Percentiles rank a stretch among this genome's conserved stretches.
phyloP scores from a whole-genome alignment of 2,113 vertebrate species.

The Panthera tigris region DNA sequence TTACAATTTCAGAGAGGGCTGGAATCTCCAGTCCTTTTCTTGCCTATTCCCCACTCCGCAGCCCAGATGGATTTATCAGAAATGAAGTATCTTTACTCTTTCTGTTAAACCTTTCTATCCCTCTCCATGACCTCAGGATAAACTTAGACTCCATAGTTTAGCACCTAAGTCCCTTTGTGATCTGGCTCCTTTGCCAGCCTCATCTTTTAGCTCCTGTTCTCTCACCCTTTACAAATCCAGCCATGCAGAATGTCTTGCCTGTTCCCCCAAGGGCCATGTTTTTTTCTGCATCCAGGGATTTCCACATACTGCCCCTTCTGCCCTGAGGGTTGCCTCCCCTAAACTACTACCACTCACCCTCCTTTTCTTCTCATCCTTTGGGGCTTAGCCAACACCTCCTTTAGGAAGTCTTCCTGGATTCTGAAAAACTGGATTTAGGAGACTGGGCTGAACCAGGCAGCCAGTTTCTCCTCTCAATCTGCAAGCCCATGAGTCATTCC shows the following conservation, averaged over 20 bases:
- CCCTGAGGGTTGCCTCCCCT: background rate
- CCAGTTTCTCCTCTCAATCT: background rate
- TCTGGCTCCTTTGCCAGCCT: background rate
- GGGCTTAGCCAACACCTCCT: background rate
- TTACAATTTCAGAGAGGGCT: background rate
- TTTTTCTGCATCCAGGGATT: background rate
- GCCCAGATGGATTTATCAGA: background rate
- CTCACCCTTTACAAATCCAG: background rate
- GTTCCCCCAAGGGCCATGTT: background rate
- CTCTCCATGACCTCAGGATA: background rate
- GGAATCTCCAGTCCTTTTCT: background rate
- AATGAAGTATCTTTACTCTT: background rate
- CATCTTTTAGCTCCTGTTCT: background rate
- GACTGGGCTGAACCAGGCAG: background rate
- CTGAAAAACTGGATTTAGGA: background rate
- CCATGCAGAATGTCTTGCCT: background rate
- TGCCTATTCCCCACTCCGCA: background rate
- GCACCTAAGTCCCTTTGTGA: background rate
- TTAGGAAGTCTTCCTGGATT: background rate
- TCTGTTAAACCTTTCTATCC: background rate
- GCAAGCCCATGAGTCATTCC: background rate
- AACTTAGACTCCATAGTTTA: background rate
- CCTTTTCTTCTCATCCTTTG: constrained; percentile 1
- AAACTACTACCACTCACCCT: background rate
- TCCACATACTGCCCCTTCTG: background rate